These are phyloP conservation scores for Alaudala cheleensis DNA, from an alignment of 2,113 vertebrate genomes.

Conservation along the genomic window DNA sequence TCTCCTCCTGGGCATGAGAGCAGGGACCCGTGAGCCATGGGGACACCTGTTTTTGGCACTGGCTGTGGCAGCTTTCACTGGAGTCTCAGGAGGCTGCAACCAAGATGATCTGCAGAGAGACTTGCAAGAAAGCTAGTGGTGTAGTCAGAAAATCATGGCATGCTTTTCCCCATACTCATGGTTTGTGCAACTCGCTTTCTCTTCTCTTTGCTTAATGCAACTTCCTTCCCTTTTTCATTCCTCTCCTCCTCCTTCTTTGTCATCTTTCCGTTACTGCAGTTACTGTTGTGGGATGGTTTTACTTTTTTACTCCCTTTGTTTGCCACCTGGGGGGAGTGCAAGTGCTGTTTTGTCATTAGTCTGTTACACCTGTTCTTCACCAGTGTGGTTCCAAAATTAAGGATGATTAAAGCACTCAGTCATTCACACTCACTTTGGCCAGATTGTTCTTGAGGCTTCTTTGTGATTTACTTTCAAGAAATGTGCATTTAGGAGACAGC, in stretches of 20 bases:
- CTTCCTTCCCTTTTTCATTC: conserved; percentile 19
- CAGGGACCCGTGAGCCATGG: rapidly evolving
- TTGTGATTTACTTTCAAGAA: background rate
- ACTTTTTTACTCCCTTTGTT: background rate
- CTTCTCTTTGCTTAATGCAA: background rate
- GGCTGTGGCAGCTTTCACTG: background rate
- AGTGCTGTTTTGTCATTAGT: background rate
- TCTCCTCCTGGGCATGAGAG: background rate
- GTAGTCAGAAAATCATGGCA: background rate
- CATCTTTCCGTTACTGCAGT: background rate
- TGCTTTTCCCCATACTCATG: background rate
- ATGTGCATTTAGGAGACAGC: background rate
- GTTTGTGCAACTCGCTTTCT: background rate
- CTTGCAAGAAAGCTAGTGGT: background rate
- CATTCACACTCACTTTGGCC: background rate
- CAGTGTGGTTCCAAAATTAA: background rate
- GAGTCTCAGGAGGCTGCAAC: background rate
- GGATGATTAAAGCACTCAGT: background rate
- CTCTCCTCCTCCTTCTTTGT: background rate
- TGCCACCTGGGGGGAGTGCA: background rate
- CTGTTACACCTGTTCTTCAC: background rate
- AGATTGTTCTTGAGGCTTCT: background rate
- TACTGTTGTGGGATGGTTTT: background rate
- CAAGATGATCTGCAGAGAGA: background rate
- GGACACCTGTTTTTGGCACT: background rate